Evolutionary conservation across 2,797 vertebrate species (phyloP), one percentile per base, ranked within the genome.

Genomic region (Pitangus sulphuratus): DNA sequence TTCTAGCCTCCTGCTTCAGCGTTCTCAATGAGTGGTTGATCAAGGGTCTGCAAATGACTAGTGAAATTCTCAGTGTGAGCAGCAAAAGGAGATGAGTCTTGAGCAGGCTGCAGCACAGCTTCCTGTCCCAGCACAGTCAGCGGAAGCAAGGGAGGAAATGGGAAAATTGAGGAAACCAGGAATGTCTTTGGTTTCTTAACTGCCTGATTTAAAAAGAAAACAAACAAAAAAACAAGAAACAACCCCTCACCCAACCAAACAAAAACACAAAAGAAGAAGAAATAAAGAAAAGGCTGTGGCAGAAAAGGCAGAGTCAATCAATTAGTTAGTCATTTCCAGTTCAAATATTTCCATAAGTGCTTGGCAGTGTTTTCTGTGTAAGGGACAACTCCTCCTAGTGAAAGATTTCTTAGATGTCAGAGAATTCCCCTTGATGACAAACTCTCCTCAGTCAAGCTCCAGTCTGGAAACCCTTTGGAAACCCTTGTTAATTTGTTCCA

Each of bases 341-440:
- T 89, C 89, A 92, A 92, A 85, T 93, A 89, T 91, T 95, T 94
- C 95, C 57, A 3, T 71, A 89, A 92, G 61, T 92, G 57, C 84
- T 93, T 97, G 89, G 89, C 87, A 91, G 42, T 61, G 45, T 80
- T 87, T 94, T 54, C 65, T 87, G 28, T 20, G 33, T 71, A 87
- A 94, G 71, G 76, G 90, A 92, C 12, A 42, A 86, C 71, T 93
- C 65, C 57, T 54, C 76, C 84, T 71, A 42, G 30, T 85, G 82
- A 93, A 96, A 92, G 82, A 92, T 87, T 93, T 92, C 93, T 96
- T 71, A 92, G 76, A 94, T 79, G 82, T 84, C 65, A 89, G 65
- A 92, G 89, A 94, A 95, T 66, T 92, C 69, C 71, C 47, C 72
- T 78, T 78, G 82, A 95, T 92, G 87, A 95, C 82, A 94, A 96